Evolutionary conservation across 2,888 invertebrate species (phyloP).

Genomic region (Apotomis capreana): DNA sequence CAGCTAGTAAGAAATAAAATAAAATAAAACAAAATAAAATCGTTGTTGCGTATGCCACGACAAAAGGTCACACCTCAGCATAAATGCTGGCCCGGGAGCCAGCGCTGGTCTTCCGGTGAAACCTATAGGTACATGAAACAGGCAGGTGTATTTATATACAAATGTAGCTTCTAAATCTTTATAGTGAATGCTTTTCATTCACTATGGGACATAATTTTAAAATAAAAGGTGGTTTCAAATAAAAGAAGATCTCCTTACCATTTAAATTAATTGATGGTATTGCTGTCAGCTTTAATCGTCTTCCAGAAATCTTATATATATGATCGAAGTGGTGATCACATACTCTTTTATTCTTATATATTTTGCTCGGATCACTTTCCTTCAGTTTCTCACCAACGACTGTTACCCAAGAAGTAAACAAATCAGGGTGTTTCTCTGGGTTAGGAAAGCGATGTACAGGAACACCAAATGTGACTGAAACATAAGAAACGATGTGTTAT

Average conservation of each 20-base stretch:
- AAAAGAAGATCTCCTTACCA: not conserved
- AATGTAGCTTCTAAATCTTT: no score
- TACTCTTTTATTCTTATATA: conserved; percentile 14
- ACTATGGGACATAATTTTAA: no score
- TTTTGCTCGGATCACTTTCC: not conserved
- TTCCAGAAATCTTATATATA: not conserved
- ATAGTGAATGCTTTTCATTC: no score
- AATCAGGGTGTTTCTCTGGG: conserved; percentile 10
- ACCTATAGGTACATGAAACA: no score
- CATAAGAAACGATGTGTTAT: not conserved
- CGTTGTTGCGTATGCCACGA: no score
- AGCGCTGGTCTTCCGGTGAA: no score
- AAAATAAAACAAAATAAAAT: no score
- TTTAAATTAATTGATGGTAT: conserved; percentile 6
- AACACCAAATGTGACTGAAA: not conserved
- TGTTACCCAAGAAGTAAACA: conserved; percentile 5
- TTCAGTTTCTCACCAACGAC: not conserved
- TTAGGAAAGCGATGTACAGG: conserved; percentile 5
- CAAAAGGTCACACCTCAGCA: no score
- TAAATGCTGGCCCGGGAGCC: no score
- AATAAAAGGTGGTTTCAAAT: no score
- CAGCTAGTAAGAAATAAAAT: no score
- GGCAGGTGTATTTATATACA: no score
- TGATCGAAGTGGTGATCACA: conserved; percentile 15
- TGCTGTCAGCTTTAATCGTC: not conserved